Base-by-base conservation (phyloP, 2,888 invertebrate species). In the Chrysotoxum bicinctum region DNA sequence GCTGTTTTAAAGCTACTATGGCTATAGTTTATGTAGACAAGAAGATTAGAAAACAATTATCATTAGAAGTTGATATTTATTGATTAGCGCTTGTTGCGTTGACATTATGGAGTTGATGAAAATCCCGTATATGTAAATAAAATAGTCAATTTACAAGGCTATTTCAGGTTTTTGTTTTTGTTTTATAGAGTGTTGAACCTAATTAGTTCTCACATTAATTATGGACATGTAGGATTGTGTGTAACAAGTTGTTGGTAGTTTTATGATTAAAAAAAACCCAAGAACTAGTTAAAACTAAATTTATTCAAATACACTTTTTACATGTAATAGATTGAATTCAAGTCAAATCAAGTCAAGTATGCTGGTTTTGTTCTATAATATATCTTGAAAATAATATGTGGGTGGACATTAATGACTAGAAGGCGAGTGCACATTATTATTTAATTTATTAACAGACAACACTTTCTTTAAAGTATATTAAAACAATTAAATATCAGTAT, bases 51-150 rank as follows among this genome's bases (percentile, higher is more conserved):
- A 19, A 70, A 66, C 45, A 12, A 72, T 73, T 75, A 75, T 80
- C 80, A 66, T 84, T 54, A 60, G 70, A 70, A 69, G 32, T 52
- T 54, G 60, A 75, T 84, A 66, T 80, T 84, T 80, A 84, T 80
- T 52, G 26, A 60, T 40, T 43, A 35, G n/a, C 23, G 62, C 35
- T 19, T 23, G 26, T 35, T 30, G 40, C 8, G 70, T 75, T 80
- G 80, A 70, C 75, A 80, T 45, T 54, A 12, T 26, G 9, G 60
- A 43, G 26, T n/a, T 60, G 54, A 45, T 60, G 54, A 45, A 54
- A 35, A 32, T 68, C 62, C 48, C 21, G 50, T 52, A 54, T 30
- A n/a, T n/a, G n/a, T n/a, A 7, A 66, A 58, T 54, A 84, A 75
- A 72, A 30, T 43, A 40, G 54, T 40, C 35, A 10, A 52, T 21